Conservation (phyloP, 64 coral and sea anemone species). For the Stichodactyla helianthus region DNA sequence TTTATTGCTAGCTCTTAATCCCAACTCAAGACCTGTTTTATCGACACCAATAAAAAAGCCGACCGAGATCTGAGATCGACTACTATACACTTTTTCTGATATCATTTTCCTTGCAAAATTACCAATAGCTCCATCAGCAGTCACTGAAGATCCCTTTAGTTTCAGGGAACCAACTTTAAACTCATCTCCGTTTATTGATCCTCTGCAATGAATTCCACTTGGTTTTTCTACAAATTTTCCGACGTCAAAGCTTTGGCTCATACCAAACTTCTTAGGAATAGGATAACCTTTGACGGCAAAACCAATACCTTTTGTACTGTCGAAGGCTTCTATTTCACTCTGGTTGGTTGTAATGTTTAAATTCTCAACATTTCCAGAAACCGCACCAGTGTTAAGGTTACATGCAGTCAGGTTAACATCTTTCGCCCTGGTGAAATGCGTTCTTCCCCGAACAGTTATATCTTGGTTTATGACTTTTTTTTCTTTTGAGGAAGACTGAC, state of each 20-base stretch:
- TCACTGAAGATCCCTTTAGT: conserved; percentile 45
- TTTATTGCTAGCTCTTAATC: conserved; percentile 16
- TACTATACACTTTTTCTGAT: conserved; percentile 37
- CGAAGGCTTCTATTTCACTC: conserved; percentile 47
- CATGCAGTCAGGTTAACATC: conserved; percentile 47
- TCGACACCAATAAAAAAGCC: conserved; percentile 27
- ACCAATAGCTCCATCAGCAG: conserved; percentile 40
- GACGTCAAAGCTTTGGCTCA: conserved; percentile 1
- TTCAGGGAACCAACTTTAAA: conserved; percentile 30
- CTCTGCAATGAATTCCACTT: conserved; percentile 42
- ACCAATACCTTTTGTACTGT: conserved; percentile 32
- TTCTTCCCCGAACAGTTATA: conserved; percentile 44
- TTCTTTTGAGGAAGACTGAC: conserved; percentile 13
- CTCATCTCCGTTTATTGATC: conserved; percentile 41
- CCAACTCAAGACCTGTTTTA: conserved; percentile 24
- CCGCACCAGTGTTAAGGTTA: conserved; percentile 43
- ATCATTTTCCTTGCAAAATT: conserved; percentile 43
- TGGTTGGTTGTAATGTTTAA: conserved; percentile 29
- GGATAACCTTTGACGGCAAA: conserved; percentile 32
- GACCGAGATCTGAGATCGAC: conserved; percentile 14
- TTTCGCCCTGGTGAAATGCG: conserved; percentile 14
- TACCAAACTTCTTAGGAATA: conserved; percentile 36
- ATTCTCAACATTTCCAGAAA: conserved; percentile 40
- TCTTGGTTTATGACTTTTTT: conserved; percentile 40
- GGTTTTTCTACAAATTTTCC: conserved; percentile 38